Base-by-base conservation (phyloP, 2,888 invertebrate species). In the Polietes domitor region DNA sequence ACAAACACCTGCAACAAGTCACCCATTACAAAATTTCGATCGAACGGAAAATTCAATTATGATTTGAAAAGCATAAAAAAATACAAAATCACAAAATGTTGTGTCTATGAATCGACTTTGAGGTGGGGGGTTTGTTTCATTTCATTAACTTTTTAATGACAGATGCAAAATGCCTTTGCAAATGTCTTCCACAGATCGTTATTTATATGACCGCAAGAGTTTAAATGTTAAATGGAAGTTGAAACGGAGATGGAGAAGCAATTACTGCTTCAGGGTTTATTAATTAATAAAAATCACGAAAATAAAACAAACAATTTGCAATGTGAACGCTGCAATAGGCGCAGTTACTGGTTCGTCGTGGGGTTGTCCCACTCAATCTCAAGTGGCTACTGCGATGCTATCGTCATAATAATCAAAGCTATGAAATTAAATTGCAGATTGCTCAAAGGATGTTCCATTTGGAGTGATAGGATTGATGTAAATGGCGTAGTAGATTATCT, bases 261-360 rank as follows among this genome's bases (percentile, higher is more conserved):
- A 71, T 80, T 77, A 73, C 81, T 43, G 78, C 81, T 65, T 68
- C 24, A 65, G 68, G 84, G 26, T 61, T 76, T 81, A 78, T 84
- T 84, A 84, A 84, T 84, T 84, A 84, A 84, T 84, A 84, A 78
- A 78, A 81, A 84, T 84, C 84, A 84, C 84, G 84, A 84, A 78
- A 41, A 84, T 78, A 73, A 84, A 81, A 84, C 65, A 83, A 80
- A 15, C 17, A 68, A 68, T 43, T 68, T 43, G n/a, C 43, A 3
- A 1, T 58, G 15, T 3, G 21, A 17, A 53, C 24, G 41, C 15
- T 50, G 77, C 15, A 24, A 53, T 32, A 28, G 19, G 50, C 17
- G 47, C 61, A 63, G 63, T 55, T 21, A 12, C n/a, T 65, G 2
- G 17, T n/a, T n/a, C n/a, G n/a, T 7, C 19, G 32, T n/a, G 1